A percentile compares a stretch with the other conserved stretches of the same genome.
phyloP scores from a whole-genome alignment of 2,888 invertebrate genomes.

The Dryomyza anilis region DNA sequence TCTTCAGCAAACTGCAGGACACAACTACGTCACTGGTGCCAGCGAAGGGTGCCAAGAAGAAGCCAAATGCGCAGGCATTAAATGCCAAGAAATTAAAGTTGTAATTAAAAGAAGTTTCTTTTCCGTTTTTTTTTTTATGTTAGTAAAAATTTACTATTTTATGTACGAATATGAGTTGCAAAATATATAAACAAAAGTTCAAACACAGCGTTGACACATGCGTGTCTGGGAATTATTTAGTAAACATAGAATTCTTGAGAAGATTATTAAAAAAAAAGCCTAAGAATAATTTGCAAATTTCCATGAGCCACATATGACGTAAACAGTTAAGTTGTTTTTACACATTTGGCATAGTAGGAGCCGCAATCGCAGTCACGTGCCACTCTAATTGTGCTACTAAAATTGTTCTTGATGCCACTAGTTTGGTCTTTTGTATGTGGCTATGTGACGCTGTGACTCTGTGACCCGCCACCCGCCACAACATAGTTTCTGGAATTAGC shows the following conservation, averaged over 20 bases:
- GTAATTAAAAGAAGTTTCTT: slow-evolving; percentile 47
- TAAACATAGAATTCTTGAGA: not conserved
- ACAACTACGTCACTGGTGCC: slow-evolving; percentile 64
- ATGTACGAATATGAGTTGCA: no score
- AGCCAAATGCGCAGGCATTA: slow-evolving; percentile 62
- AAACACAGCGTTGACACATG: no score
- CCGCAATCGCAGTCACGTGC: slow-evolving; percentile 6
- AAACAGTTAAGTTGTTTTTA: no score
- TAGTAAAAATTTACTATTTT: not conserved
- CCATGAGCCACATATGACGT: not conserved
- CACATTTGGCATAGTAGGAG: no score
- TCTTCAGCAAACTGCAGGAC: slow-evolving; percentile 86
- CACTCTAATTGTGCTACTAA: slow-evolving; percentile 7
- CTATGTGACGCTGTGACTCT: no score
- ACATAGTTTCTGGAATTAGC: slow-evolving; percentile 6
- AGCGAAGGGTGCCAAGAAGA: slow-evolving; percentile 38
- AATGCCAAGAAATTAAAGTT: slow-evolving; percentile 70
- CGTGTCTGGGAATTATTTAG: not conserved
- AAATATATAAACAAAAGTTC: no score
- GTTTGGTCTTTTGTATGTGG: no score
- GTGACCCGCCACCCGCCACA: no score
- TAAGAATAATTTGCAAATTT: no score
- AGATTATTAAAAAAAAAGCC: not conserved
- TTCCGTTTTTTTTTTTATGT: not conserved
- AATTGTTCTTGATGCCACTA: not conserved